These are phyloP conservation scores for Spea bombifrons DNA, from an alignment of 2,113 vertebrate species.

Conservation along the genomic window DNA sequence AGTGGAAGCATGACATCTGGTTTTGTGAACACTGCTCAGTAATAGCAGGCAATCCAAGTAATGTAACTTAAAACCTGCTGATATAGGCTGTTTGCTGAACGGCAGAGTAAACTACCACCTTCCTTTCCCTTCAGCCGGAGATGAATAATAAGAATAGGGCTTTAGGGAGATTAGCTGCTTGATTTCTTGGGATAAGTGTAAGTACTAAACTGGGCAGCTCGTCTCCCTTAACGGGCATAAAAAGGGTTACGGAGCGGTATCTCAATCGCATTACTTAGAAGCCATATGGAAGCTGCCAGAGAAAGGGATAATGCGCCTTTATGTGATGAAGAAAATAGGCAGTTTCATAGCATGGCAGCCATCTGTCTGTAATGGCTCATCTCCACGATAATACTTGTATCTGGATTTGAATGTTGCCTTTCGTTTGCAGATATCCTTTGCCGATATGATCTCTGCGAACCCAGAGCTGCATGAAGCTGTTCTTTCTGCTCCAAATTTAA, in stretches of 20 bases:
- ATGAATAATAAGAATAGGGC: slow-evolving; percentile 39
- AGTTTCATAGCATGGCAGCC: no score
- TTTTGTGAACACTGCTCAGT: neutral
- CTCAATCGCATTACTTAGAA: no score
- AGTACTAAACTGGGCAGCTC: neutral
- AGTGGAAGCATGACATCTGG: no score
- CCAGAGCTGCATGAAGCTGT: slow-evolving; percentile 59
- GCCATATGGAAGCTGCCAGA: no score
- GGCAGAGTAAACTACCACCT: neutral
- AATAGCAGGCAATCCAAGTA: neutral
- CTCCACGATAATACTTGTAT: neutral
- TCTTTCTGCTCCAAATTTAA: slow-evolving; percentile 50
- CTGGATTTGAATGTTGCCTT: neutral
- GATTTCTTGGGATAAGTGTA: slow-evolving; percentile 47
- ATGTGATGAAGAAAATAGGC: no score
- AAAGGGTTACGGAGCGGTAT: no score
- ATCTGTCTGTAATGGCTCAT: no score
- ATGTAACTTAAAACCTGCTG: slow-evolving; percentile 17
- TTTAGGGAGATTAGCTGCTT: slow-evolving; percentile 61
- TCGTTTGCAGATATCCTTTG: slow-evolving; percentile 65
- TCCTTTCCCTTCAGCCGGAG: neutral
- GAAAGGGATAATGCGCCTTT: no score
- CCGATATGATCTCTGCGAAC: slow-evolving; percentile 66
- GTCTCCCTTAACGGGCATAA: no score
- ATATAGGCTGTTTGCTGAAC: neutral